Evolutionary conservation across 2,888 invertebrate species (phyloP).

Genomic region (Drosophila limbata): DNA sequence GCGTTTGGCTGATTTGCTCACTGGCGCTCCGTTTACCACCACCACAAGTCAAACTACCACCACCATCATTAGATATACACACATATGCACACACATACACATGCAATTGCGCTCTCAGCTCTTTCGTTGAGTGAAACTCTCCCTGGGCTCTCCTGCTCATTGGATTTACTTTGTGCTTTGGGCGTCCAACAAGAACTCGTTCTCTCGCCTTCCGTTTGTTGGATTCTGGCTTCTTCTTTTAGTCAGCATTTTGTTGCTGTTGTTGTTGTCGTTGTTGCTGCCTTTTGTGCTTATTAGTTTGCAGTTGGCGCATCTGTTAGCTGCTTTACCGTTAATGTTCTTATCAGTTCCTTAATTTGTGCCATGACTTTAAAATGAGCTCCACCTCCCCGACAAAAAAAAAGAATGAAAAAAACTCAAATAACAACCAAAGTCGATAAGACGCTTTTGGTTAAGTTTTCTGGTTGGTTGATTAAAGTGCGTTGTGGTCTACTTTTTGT

Average conservation of each 20-base stretch:
- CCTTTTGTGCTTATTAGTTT: conserved; percentile 37
- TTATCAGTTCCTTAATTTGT: conserved; percentile 45
- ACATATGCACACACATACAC: conserved; percentile 16
- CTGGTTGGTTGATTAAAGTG: conserved; percentile 81
- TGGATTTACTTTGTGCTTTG: conserved; percentile 27
- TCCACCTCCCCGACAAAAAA: conserved; percentile 58
- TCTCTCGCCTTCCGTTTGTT: conserved; percentile 37
- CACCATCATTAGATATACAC: conserved; percentile 38
- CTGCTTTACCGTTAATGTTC: conserved; percentile 69
- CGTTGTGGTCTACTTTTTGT: conserved; percentile 45
- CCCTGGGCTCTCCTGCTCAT: conserved; percentile 41
- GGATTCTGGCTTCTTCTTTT: conserved; percentile 5
- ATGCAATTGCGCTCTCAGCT: conserved; percentile 27
- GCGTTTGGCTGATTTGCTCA: conserved; percentile 80
- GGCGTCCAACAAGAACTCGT: conserved; percentile 68
- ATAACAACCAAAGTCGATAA: conserved; percentile 5
- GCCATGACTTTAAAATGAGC: conserved; percentile 62
- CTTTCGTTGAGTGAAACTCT: conserved; percentile 54
- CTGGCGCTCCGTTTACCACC: conserved; percentile 31
- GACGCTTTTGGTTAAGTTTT: conserved; percentile 42
- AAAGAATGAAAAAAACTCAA: conserved; percentile 5
- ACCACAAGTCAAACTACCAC: conserved; percentile 34
- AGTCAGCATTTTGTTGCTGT: not conserved
- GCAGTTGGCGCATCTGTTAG: conserved; percentile 73
- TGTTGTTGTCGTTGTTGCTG: conserved; percentile 4